Evolutionary conservation across 2,888 invertebrate genomes (phyloP), one percentile per base, ranked within the genome.

Genomic region (Carcina quercana): DNA sequence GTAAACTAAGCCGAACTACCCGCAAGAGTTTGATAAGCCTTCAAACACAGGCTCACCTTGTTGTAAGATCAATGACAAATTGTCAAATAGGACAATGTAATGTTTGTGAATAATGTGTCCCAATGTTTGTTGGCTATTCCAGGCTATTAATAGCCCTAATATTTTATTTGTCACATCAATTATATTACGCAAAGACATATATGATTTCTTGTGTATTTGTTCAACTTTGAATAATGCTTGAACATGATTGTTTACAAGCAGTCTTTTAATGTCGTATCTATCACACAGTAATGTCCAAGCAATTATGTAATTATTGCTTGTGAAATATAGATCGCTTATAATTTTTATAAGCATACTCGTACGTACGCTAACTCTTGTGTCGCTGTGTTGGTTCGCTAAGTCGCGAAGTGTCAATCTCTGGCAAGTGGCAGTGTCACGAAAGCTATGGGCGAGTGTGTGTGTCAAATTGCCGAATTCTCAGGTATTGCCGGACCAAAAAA

Each of bases 111-210:
- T 3, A 47, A n/a, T 5, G 31, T 34, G 25, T 47, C 46, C 46
- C 47, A 50, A 5, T 43, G 22, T 5, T 44, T 35, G 2, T 38
- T 2, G 44, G 45, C 22, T 42, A 33, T 1, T 44, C 46, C 12
- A 49, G 27, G 3, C 28, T 43, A n/a, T n/a, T 11, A 2, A 49
- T 25, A 45, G 57, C 53, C 37, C 47, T 38, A 31, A 55, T 35
- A 31, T 54, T 51, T 45, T 50, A 1, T 35, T 33, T 7, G 42
- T 21, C 14, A 27, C 15, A 25, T 43, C 43, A 5, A 38, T 28
- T 2, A 43, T 2, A 25, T 21, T 29, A 5, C 39, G 13, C 6
- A 42, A 14, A 6, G 31, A 8, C 7, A n/a, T 17, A n/a, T 11
- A 15, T 6, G 34, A 34, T 13, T 39, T 38, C 3, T 32, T 20